Percentiles rank a stretch among this genome's conserved stretches.
Evolutionary conservation across 2,113 vertebrate species (phyloP).

Genomic region (Dascyllus trimaculatus): DNA sequence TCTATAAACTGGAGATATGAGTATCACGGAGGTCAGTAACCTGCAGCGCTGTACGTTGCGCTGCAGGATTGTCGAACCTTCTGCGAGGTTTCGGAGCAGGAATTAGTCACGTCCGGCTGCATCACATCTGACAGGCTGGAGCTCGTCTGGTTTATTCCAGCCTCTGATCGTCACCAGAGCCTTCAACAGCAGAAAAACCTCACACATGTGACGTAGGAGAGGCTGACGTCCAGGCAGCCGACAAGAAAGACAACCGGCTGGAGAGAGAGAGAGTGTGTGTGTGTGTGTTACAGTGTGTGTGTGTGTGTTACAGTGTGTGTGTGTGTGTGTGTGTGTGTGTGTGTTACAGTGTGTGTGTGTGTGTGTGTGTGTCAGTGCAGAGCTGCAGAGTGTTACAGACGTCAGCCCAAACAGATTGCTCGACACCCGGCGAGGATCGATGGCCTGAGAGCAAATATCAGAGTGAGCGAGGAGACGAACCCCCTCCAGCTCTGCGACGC

Average conservation of each 20-base stretch:
- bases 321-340: constrained; percentile 10
- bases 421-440: constrained; percentile 44
- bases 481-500: constrained; percentile 34
- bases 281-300: constrained; percentile 16
- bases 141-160: constrained; percentile 27
- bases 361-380: constrained; percentile 13
- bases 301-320: constrained; percentile 8
- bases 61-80: constrained; percentile 7
- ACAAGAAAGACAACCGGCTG: constrained; percentile 14
- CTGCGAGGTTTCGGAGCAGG: background rate
- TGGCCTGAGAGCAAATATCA: constrained; percentile 34
- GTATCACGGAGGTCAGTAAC: background rate
- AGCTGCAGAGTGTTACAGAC: constrained; percentile 31
- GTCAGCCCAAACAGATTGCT: constrained; percentile 57
- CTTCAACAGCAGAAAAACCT: background rate
- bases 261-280: constrained; percentile 13
- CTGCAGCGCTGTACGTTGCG: background rate
- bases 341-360: constrained; percentile 18
- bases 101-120: background rate
- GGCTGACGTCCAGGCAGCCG: constrained; percentile 25
- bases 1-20: no score
- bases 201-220: constrained; percentile 44
- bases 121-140: constrained; percentile 26
- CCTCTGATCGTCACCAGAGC: constrained; percentile 26
- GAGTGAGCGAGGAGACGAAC: constrained; percentile 16